Percentiles rank a stretch among this genome's conserved stretches.
phyloP scores from a whole-genome alignment of 2,113 vertebrate species.

The Oriolus oriolus region DNA sequence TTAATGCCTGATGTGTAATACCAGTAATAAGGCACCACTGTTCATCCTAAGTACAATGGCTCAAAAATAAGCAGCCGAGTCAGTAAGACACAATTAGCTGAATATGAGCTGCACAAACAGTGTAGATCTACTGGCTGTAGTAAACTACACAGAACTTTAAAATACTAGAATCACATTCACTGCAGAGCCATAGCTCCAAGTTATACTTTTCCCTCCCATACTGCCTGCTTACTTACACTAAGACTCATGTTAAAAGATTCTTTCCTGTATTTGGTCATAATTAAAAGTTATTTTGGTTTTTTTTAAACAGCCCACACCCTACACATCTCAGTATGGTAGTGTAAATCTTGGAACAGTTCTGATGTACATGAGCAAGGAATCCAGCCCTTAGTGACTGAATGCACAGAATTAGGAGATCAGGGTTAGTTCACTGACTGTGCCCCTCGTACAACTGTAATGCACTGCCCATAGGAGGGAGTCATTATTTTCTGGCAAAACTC shows the following conservation, averaged over 20 bases:
- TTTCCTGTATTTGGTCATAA: background rate
- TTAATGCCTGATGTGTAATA: slow-evolving; percentile 51
- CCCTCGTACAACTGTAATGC: background rate
- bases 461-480: background rate
- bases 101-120: background rate
- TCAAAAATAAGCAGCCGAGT: slow-evolving; percentile 32
- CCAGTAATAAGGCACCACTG: background rate
- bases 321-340: background rate
- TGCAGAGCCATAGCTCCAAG: background rate
- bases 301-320: background rate
- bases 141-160: background rate
- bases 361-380: background rate
- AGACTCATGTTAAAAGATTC: background rate
- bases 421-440: background rate
- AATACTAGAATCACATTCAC: background rate
- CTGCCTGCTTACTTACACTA: background rate
- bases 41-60: background rate
- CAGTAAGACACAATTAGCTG: background rate
- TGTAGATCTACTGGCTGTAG: background rate
- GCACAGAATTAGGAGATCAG: background rate
- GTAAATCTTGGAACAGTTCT: background rate
- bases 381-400: background rate
- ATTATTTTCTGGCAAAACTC: background rate
- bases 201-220: background rate
- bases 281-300: background rate